A percentile compares a stretch with the other conserved stretches of the same genome.
Conservation (phyloP, 1,140 invertebrate species). For the Episyrphus balteatus region DNA sequence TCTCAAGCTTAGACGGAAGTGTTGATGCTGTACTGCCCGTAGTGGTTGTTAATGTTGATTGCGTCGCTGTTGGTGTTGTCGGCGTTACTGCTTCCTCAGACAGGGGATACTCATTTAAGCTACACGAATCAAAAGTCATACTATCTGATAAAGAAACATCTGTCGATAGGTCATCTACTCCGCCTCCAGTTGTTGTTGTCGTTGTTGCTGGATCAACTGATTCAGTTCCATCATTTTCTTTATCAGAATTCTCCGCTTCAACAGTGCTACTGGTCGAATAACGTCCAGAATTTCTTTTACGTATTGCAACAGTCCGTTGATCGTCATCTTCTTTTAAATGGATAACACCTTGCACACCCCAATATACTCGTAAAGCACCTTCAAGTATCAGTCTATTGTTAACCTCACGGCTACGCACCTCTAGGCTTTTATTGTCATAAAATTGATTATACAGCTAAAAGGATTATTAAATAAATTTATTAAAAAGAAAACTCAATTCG, state of each 20-base stretch:
- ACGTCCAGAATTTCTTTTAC: constrained; percentile 57
- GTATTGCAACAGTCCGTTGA: constrained; percentile 59
- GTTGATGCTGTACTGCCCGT: constrained; percentile 48
- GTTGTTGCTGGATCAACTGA: constrained; percentile 23
- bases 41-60: constrained; percentile 24
- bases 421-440: constrained; percentile 67
- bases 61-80: constrained; percentile 21
- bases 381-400: constrained; percentile 69
- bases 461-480: not conserved
- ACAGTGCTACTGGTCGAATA: constrained; percentile 20
- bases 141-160: constrained; percentile 35
- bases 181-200: constrained; percentile 22
- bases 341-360: constrained; percentile 74
- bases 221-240: constrained; percentile 33
- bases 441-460: constrained; percentile 51
- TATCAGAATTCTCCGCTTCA: constrained; percentile 16
- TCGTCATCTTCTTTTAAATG: constrained; percentile 81
- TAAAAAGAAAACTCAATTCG: not conserved
- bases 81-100: constrained; percentile 30
- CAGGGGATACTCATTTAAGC: constrained; percentile 23
- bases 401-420: constrained; percentile 62
- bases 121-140: constrained; percentile 34
- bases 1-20: constrained; percentile 55
- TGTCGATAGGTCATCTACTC: constrained; percentile 28
- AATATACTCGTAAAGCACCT: constrained; percentile 70